Conservation (phyloP, 2,888 invertebrate genomes). For the Leuctra nigra region DNA sequence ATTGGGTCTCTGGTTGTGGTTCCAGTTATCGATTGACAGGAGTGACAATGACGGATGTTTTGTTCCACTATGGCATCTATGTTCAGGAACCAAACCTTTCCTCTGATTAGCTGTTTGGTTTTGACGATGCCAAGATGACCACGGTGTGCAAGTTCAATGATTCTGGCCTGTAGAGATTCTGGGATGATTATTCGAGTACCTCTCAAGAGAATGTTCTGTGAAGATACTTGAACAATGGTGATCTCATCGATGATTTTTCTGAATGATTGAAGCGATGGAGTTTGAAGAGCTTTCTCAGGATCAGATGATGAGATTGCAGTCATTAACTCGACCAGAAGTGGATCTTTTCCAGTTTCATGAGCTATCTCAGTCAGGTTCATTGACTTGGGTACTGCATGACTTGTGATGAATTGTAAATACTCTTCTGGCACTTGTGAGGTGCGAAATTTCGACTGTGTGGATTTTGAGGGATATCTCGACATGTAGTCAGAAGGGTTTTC, state of each 20-base stretch:
- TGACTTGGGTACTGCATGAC: neutral
- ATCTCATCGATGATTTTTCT: neutral
- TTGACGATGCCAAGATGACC: constrained; percentile 6
- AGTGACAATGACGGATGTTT: neutral
- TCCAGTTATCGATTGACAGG: neutral
- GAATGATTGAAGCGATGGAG: neutral
- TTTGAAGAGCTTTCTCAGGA: no score
- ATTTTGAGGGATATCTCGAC: neutral
- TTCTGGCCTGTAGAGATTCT: neutral
- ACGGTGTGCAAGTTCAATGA: neutral
- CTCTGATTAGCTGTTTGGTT: neutral
- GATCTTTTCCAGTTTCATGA: neutral
- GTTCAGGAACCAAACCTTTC: constrained; percentile 1
- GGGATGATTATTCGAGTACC: neutral
- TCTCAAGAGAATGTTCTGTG: neutral
- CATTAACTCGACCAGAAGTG: neutral
- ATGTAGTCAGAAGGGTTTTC: constrained; percentile 8
- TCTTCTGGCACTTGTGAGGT: constrained; percentile 7
- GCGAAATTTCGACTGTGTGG: neutral
- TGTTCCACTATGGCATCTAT: neutral
- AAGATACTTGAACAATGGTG: no score
- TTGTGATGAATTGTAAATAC: neutral
- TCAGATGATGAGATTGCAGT: neutral
- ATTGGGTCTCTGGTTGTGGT: neutral
- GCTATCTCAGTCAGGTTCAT: neutral